A percentile compares a stretch with the other conserved stretches of the same genome.
These are phyloP conservation scores for Calidris pygmaea DNA, from an alignment of 2,113 vertebrate genomes.

Conservation along the genomic window DNA sequence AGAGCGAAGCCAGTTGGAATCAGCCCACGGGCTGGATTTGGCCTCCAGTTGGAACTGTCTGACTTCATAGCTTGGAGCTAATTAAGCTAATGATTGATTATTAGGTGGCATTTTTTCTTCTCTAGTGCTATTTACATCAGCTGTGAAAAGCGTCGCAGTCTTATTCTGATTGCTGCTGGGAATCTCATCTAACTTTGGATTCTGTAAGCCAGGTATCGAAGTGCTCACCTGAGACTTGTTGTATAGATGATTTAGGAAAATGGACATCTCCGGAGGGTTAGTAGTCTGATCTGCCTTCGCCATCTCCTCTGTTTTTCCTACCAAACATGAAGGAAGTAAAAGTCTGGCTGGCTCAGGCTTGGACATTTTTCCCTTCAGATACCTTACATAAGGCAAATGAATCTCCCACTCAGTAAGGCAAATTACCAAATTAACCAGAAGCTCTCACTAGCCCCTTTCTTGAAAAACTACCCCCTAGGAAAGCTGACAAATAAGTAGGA, in stretches of 20 bases:
- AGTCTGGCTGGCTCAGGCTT: not conserved
- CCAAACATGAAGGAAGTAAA: not conserved
- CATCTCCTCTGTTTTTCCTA: not conserved
- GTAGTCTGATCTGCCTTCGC: not conserved
- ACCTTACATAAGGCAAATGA: not conserved
- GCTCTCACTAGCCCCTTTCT: not conserved
- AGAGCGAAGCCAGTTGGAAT: conserved; percentile 13
- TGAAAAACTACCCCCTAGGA: not conserved
- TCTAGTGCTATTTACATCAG: not conserved
- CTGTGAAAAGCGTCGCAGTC: not conserved
- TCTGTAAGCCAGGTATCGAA: not conserved
- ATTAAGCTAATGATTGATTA: conserved; percentile 16
- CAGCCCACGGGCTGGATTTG: conserved; percentile 7
- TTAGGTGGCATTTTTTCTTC: not conserved
- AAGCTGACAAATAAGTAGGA: not conserved
- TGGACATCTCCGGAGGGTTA: not conserved
- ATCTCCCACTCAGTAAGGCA: not conserved
- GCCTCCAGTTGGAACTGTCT: not conserved
- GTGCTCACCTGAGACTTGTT: not conserved
- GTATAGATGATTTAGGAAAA: not conserved
- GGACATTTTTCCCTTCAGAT: not conserved
- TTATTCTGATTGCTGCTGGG: not conserved
- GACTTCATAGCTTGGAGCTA: conserved; percentile 12
- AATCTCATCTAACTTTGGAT: not conserved
- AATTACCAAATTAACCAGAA: not conserved